These are phyloP conservation scores for Chionodraco myersi DNA, from an alignment of 2,113 vertebrate genomes.

Conservation along the genomic window DNA sequence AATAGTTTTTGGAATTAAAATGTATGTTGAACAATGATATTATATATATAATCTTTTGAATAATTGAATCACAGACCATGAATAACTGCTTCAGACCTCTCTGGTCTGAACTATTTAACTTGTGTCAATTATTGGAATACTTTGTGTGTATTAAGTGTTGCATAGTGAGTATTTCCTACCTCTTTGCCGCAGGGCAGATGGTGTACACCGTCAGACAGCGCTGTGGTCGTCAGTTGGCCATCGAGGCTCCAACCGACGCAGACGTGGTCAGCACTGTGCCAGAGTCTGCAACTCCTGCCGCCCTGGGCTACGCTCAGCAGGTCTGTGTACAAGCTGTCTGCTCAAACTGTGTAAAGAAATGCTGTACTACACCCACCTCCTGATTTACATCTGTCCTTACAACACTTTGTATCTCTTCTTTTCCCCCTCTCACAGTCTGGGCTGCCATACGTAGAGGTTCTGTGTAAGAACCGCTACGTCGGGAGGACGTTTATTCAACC, in stretches of 20 bases:
- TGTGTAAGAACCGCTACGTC: conserved; percentile 98
- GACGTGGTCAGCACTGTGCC: conserved; percentile 98
- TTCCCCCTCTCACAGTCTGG: conserved; percentile 84
- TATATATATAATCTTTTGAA: no score
- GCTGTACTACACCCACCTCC: not conserved
- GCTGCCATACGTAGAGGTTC: conserved; percentile 93
- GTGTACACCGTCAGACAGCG: conserved; percentile 95
- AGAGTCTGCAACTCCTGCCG: conserved; percentile 97
- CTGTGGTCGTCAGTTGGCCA: conserved; percentile 94
- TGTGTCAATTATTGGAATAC: not conserved
- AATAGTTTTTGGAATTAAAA: no score
- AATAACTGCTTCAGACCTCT: not conserved
- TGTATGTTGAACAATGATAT: not conserved
- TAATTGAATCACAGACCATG: no score
- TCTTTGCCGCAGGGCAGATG: conserved; percentile 91
- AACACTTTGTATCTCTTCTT: not conserved
- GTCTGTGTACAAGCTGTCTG: conserved; percentile 71
- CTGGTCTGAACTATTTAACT: not conserved
- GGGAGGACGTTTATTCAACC: conserved; percentile 98
- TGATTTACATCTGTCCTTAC: not conserved
- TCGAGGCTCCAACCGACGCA: conserved; percentile 94
- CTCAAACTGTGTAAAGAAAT: not conserved
- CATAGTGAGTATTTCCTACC: not conserved
- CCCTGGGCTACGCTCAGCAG: conserved; percentile 94
- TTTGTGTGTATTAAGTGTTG: not conserved